Conservation (phyloP, 1,140 invertebrate genomes). For the Zaprionus gabonicus region DNA sequence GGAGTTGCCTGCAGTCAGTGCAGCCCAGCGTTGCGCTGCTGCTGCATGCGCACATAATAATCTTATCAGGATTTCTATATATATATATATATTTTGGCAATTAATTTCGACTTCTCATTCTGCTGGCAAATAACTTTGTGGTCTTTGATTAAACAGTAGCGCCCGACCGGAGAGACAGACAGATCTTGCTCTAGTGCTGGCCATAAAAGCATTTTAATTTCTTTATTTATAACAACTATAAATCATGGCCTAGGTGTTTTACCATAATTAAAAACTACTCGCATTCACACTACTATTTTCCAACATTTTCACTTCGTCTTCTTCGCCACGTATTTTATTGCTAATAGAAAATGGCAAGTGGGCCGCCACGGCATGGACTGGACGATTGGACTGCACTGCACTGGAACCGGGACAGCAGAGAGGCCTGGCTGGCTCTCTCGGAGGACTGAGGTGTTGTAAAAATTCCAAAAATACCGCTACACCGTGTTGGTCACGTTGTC, state of each 20-base stretch:
- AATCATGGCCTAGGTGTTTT: slow-evolving; percentile 76
- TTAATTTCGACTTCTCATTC: slow-evolving; percentile 56
- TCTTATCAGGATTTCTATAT: slow-evolving; percentile 77
- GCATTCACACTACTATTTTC: slow-evolving; percentile 70
- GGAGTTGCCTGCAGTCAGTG: slow-evolving; percentile 20
- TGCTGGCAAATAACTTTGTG: slow-evolving; percentile 13
- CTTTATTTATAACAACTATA: slow-evolving; percentile 80
- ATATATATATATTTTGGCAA: slow-evolving; percentile 60
- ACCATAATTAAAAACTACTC: slow-evolving; percentile 76
- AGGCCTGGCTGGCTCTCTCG: slow-evolving; percentile 26
- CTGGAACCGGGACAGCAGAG: slow-evolving; percentile 42
- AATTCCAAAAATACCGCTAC: slow-evolving; percentile 77
- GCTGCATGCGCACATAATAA: slow-evolving; percentile 42
- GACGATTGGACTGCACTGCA: neutral
- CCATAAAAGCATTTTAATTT: slow-evolving; percentile 83
- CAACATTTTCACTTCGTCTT: slow-evolving; percentile 47
- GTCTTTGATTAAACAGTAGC: slow-evolving; percentile 23
- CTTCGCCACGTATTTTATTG: slow-evolving; percentile 38
- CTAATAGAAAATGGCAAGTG: slow-evolving; percentile 58
- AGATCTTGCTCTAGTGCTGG: slow-evolving; percentile 33
- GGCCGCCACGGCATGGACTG: slow-evolving; percentile 27
- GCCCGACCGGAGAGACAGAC: slow-evolving; percentile 1
- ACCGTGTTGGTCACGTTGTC: slow-evolving; percentile 66
- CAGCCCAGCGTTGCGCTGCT: neutral
- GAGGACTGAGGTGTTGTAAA: slow-evolving; percentile 69